These are phyloP conservation scores for Antennarius striatus DNA, from an alignment of 2,113 vertebrate genomes.

Conservation along the genomic window DNA sequence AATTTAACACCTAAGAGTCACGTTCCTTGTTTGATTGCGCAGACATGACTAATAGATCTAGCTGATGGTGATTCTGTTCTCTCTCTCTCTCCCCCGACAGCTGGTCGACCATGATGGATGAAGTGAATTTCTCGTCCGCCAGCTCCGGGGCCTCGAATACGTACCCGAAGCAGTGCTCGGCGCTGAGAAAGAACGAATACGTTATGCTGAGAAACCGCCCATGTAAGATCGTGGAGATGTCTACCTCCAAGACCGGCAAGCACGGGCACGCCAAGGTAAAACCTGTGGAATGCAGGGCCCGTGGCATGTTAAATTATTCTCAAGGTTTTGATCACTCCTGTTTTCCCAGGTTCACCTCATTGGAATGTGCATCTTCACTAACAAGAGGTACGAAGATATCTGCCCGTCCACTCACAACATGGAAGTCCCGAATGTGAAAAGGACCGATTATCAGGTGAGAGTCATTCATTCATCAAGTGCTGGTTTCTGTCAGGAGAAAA, in stretches of 20 bases:
- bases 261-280: slow-evolving; percentile 93
- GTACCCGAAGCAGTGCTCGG: slow-evolving; percentile 89
- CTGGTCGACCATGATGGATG: slow-evolving; percentile 80
- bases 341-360: slow-evolving; percentile 86
- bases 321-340: neutral
- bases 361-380: slow-evolving; percentile 92
- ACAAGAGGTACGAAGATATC: slow-evolving; percentile 93
- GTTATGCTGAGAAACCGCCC: slow-evolving; percentile 89
- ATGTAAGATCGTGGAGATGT: slow-evolving; percentile 95
- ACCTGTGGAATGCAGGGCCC: slow-evolving; percentile 13
- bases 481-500: too few relatives aligned
- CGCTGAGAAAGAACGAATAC: slow-evolving; percentile 90
- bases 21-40: too few relatives aligned
- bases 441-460: slow-evolving; percentile 89
- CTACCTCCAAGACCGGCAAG: slow-evolving; percentile 95
- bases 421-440: slow-evolving; percentile 91
- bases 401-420: slow-evolving; percentile 97
- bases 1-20: too few relatives aligned
- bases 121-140: slow-evolving; percentile 78
- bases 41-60: too few relatives aligned
- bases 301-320: neutral
- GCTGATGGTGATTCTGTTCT: too few relatives aligned
- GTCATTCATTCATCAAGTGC: neutral
- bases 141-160: slow-evolving; percentile 88
- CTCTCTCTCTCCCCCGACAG: neutral